phyloP scores from a whole-genome alignment of 2,797 vertebrate species.

The Pipistrellus kuhlii region DNA sequence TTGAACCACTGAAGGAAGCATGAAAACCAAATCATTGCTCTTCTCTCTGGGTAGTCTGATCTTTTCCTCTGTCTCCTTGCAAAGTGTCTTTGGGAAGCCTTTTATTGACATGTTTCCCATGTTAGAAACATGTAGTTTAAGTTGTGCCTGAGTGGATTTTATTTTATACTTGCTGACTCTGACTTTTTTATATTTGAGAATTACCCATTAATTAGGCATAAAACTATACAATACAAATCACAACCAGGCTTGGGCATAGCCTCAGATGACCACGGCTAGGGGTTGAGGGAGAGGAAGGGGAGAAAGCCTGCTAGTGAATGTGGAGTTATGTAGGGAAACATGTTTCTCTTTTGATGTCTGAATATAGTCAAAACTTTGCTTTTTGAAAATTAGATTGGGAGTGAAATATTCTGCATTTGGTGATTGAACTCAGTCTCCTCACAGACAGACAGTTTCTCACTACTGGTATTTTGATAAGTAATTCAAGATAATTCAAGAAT shows the following conservation, averaged over 20 bases:
- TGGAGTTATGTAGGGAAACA: constrained; percentile 62
- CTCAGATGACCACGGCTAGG: neutral
- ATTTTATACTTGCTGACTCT: constrained; percentile 67
- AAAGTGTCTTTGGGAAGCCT: constrained; percentile 27
- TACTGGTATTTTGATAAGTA: constrained; percentile 43
- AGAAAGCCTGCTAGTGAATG: neutral
- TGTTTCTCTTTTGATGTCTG: constrained; percentile 63
- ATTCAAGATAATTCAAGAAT: constrained; percentile 62
- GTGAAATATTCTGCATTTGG: neutral
- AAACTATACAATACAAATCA: constrained; percentile 61
- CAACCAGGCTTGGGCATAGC: constrained; percentile 48
- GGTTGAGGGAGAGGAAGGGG: neutral
- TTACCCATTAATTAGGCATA: constrained; percentile 50
- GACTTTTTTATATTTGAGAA: constrained; percentile 28
- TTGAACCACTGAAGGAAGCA: neutral
- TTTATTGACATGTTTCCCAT: constrained; percentile 61
- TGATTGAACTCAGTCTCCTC: constrained; percentile 3
- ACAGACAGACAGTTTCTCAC: constrained; percentile 22
- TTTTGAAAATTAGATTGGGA: constrained; percentile 58
- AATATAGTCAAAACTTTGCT: constrained; percentile 58
- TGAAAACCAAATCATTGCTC: neutral
- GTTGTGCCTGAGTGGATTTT: constrained; percentile 48
- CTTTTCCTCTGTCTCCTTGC: constrained; percentile 12
- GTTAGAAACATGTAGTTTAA: neutral
- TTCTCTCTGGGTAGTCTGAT: constrained; percentile 29